phyloP scores from a whole-genome alignment of 2,113 vertebrate species.

The Athene noctua region DNA sequence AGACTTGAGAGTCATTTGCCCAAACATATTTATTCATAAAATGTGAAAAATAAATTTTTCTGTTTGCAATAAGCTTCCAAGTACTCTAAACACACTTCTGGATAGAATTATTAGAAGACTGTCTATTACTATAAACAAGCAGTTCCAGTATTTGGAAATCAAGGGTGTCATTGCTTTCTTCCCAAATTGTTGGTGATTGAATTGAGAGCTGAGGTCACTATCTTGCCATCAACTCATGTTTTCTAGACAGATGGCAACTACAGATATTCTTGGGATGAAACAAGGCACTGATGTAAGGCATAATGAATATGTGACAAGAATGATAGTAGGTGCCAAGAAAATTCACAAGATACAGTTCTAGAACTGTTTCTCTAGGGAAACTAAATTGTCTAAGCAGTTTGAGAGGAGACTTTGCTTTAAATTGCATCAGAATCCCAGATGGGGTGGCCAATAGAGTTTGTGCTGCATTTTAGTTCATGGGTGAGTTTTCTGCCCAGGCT shows the following conservation, averaged over 20 bases:
- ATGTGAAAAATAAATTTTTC: background rate
- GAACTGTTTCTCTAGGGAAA: background rate
- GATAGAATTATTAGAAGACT: background rate
- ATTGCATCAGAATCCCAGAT: background rate
- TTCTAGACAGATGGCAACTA: conserved; percentile 28
- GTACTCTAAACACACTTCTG: background rate
- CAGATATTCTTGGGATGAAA: conserved; percentile 25
- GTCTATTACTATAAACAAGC: background rate
- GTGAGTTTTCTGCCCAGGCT: background rate
- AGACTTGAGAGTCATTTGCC: background rate
- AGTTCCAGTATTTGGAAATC: background rate
- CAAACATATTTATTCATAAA: background rate
- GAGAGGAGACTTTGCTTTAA: background rate
- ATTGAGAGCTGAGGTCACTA: background rate
- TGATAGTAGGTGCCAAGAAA: background rate
- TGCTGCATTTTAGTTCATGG: background rate
- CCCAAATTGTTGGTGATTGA: background rate
- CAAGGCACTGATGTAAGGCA: conserved; percentile 22
- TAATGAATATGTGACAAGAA: conserved; percentile 19
- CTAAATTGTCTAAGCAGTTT: background rate
- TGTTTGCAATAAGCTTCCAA: background rate
- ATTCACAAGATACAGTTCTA: background rate
- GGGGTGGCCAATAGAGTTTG: background rate
- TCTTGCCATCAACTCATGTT: background rate
- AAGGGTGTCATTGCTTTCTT: background rate